Conservation (phyloP, 2,113 vertebrate species). For the Anseranas semipalmata region DNA sequence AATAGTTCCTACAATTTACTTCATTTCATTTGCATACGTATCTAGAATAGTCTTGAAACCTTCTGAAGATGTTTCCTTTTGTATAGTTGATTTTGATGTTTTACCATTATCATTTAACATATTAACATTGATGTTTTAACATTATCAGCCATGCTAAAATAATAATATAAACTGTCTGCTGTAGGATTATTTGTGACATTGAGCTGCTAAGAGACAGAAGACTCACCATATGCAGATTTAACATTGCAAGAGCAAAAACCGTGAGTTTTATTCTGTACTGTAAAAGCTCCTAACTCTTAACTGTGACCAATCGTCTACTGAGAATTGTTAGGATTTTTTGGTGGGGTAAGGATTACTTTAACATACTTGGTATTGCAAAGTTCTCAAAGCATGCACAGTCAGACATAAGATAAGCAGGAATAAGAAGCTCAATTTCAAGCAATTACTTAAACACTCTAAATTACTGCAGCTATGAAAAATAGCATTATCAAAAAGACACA, state of each 20-base stretch:
- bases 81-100: not conserved
- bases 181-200: conserved; percentile 22
- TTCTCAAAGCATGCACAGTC: not conserved
- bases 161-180: conserved; percentile 39
- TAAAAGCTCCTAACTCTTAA: not conserved
- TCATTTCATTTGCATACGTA: conserved; percentile 26
- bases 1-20: conserved; percentile 25
- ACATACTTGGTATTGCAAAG: not conserved
- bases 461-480: not conserved
- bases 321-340: not conserved
- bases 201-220: conserved; percentile 38
- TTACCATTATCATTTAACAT: too few species aligned
- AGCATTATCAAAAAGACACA: not conserved
- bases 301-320: not conserved
- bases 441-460: not conserved
- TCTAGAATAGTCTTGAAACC: conserved; percentile 52
- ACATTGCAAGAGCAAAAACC: not conserved
- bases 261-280: not conserved
- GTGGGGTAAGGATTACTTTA: not conserved
- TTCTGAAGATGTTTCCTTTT: conserved; percentile 11
- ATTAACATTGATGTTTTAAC: too few species aligned
- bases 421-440: not conserved
- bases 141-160: conserved; percentile 47
- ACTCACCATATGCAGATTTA: conserved; percentile 15
- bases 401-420: not conserved